These are phyloP conservation scores for Hetaerina titia DNA, from an alignment of 2,888 invertebrate species.

Conservation along the genomic window DNA sequence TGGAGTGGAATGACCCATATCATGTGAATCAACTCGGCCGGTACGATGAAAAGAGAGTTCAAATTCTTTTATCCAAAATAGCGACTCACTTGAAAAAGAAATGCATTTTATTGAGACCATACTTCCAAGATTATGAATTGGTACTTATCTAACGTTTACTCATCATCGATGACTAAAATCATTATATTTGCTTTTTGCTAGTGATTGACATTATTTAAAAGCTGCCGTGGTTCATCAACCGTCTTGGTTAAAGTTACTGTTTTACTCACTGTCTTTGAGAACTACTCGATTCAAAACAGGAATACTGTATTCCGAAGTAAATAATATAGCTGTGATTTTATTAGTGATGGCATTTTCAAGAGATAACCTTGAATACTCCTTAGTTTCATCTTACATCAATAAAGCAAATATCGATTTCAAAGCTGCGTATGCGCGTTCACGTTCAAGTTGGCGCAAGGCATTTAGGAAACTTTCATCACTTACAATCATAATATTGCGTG, in stretches of 20 bases:
- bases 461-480: not conserved
- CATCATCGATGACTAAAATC: not conserved
- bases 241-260: no score
- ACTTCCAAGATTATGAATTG: constrained; percentile 87
- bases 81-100: constrained; percentile 80
- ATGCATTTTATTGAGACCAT: constrained; percentile 84
- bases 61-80: constrained; percentile 86
- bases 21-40: constrained; percentile 83
- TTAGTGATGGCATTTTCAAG: not conserved
- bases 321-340: not conserved
- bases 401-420: constrained; percentile 40
- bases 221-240: no score
- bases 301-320: no score
- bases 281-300: no score
- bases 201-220: no score
- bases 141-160: constrained; percentile 75
- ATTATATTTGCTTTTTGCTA: no score
- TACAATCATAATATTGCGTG: not conserved
- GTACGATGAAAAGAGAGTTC: constrained; percentile 84
- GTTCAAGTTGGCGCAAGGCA: constrained; percentile 26
- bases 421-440: constrained; percentile 30
- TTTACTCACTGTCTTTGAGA: no score
- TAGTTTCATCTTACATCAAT: constrained; percentile 31
- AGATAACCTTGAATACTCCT: not conserved
- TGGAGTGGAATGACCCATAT: constrained; percentile 86